phyloP scores from a whole-genome alignment of 2,888 invertebrate species.

The Zeuzera pyrina region DNA sequence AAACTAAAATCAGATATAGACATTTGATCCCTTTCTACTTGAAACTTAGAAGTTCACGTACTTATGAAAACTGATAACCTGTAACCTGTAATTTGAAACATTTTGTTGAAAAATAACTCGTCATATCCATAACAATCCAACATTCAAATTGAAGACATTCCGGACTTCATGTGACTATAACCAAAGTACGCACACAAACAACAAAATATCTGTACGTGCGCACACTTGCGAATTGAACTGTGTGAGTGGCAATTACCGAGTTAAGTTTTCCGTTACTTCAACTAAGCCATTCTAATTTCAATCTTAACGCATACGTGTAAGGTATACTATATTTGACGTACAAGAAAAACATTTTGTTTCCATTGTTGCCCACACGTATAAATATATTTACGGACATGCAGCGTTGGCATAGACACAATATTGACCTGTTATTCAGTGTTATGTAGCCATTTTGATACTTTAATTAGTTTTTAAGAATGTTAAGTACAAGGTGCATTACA shows the following conservation, averaged over 20 bases:
- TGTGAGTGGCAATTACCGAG: not conserved
- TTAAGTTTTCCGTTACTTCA: not conserved
- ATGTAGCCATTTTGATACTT: slow-evolving; percentile 20
- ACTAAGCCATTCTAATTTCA: not conserved
- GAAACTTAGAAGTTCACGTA: too few relatives aligned
- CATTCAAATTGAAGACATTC: slow-evolving; percentile 29
- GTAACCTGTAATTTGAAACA: too few relatives aligned
- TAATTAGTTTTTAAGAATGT: too few relatives aligned
- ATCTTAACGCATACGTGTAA: not conserved
- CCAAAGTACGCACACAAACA: slow-evolving; percentile 14
- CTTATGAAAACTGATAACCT: too few relatives aligned
- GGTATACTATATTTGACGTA: slow-evolving; percentile 1
- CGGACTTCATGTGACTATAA: slow-evolving; percentile 23
- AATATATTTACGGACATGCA: slow-evolving; percentile 21
- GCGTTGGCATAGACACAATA: slow-evolving; percentile 31
- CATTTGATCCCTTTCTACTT: too few relatives aligned
- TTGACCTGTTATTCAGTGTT: slow-evolving; percentile 24
- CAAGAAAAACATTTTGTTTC: not conserved
- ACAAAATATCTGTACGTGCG: slow-evolving; percentile 9
- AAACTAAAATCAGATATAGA: too few relatives aligned
- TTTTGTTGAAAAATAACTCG: not conserved
- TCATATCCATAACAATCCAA: slow-evolving; percentile 15
- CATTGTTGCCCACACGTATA: not conserved
- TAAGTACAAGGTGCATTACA: too few relatives aligned
- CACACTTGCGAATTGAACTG: slow-evolving; percentile 7